A percentile compares a stretch with the other conserved stretches of the same genome.
These are phyloP conservation scores for Euplagia quadripunctaria DNA, from an alignment of 2,888 invertebrate species.

Conservation along the genomic window DNA sequence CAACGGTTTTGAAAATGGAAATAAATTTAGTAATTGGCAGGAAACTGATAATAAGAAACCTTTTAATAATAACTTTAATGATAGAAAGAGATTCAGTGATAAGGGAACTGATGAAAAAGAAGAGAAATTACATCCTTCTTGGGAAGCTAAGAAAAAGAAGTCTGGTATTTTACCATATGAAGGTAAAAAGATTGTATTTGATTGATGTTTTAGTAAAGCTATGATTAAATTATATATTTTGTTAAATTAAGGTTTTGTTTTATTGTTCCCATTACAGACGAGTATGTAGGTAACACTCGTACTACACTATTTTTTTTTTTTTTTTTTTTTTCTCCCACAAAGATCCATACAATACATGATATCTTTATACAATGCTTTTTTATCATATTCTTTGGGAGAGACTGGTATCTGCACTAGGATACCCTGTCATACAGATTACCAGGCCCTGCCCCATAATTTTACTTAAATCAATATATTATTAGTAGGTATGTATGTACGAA, in stretches of 20 bases:
- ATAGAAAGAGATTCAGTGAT: slow-evolving; percentile 38
- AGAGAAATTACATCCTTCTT: slow-evolving; percentile 85
- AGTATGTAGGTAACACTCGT: too few relatives aligned
- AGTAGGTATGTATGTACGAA: too few relatives aligned
- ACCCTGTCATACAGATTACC: too few relatives aligned
- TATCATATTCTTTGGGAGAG: too few relatives aligned
- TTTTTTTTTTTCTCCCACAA: too few relatives aligned
- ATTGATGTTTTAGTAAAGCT: slow-evolving; percentile 49
- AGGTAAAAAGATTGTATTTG: slow-evolving; percentile 84
- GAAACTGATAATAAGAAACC: slow-evolving; percentile 32
- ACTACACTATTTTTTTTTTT: too few relatives aligned
- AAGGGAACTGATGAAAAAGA: slow-evolving; percentile 53
- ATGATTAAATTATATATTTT: background rate
- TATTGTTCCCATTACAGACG: background rate
- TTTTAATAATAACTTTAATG: slow-evolving; percentile 36
- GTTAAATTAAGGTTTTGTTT: background rate
- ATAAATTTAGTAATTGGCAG: slow-evolving; percentile 35
- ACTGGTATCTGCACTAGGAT: too few relatives aligned
- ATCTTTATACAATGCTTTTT: too few relatives aligned
- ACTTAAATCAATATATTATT: too few relatives aligned
- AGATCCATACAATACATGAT: too few relatives aligned
- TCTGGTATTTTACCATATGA: slow-evolving; percentile 80
- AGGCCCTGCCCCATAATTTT: too few relatives aligned
- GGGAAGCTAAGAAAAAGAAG: slow-evolving; percentile 84
- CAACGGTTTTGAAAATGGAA: slow-evolving; percentile 45